Evolutionary conservation across 92 coral and sea anemone species (phyloP).

Genomic region (Zoanthus gigantus): DNA sequence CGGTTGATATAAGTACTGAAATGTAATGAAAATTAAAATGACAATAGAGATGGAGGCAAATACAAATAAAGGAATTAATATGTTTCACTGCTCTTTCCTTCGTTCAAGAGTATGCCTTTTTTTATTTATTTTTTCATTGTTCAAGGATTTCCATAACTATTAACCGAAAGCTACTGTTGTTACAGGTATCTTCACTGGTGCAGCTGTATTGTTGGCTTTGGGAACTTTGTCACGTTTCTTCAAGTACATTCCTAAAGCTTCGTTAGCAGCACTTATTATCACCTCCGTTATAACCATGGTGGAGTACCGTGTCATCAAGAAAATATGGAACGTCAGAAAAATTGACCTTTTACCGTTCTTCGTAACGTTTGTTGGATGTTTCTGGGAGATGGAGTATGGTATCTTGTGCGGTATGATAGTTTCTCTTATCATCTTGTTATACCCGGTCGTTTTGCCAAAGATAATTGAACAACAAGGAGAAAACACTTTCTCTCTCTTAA

Average conservation of each 20-base stretch:
- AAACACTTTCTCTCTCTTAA: not conserved
- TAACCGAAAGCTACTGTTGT: too few species aligned
- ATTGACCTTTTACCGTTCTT: constrained; percentile 6
- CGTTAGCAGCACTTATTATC: constrained; percentile 21
- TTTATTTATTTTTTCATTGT: too few species aligned
- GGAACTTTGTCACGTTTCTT: not conserved
- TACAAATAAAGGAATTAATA: too few species aligned
- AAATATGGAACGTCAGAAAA: constrained; percentile 28
- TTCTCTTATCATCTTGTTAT: constrained; percentile 2
- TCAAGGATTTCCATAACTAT: too few species aligned
- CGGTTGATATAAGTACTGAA: too few species aligned
- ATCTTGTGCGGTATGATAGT: constrained; percentile 18
- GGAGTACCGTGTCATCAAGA: constrained; percentile 2
- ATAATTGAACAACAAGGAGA: not conserved
- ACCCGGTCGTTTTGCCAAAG: constrained; percentile 4
- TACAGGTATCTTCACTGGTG: constrained; percentile 21
- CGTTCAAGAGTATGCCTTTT: too few species aligned
- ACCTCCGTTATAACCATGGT: constrained; percentile 12
- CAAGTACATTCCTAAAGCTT: constrained; percentile 26
- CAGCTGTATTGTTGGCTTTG: constrained; percentile 9
- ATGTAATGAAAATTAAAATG: too few species aligned
- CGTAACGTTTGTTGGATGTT: constrained; percentile 8
- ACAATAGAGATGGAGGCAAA: too few species aligned
- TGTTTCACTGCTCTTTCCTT: too few species aligned
- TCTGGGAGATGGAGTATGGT: constrained; percentile 16